Percentiles rank a stretch among this genome's conserved stretches.
Evolutionary conservation across 2,888 invertebrate species (phyloP).

Genomic region (Nomada ruficornis): DNA sequence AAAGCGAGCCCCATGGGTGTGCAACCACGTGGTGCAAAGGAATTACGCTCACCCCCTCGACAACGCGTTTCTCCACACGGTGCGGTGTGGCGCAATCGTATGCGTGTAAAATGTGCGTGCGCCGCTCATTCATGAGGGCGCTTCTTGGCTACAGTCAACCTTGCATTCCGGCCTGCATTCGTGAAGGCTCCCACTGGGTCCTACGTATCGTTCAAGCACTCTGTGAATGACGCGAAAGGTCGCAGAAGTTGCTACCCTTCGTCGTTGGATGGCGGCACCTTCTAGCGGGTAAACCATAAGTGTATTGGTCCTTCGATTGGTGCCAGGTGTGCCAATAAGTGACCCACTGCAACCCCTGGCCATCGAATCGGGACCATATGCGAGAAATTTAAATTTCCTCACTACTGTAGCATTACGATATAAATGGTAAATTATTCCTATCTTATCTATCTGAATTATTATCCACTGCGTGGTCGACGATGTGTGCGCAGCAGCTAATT

Average conservation of each 20-base stretch:
- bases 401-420: too few species aligned
- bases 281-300: background rate
- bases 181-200: background rate
- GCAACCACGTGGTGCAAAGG: slow-evolving; percentile 80
- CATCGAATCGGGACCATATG: too few species aligned
- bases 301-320: too few species aligned
- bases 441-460: too few species aligned
- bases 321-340: too few species aligned
- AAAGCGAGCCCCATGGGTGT: slow-evolving; percentile 72
- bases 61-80: slow-evolving; percentile 42
- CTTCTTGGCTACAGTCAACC: slow-evolving; percentile 21
- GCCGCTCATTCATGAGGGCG: slow-evolving; percentile 72
- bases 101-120: slow-evolving; percentile 44
- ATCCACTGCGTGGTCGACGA: too few species aligned
- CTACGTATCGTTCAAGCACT: slow-evolving; percentile 17
- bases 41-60: slow-evolving; percentile 74
- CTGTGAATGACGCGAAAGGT: background rate
- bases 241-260: slow-evolving; percentile 6
- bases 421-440: too few species aligned
- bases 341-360: too few species aligned
- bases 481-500: too few species aligned
- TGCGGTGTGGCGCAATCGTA: slow-evolving; percentile 56
- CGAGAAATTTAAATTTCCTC: too few species aligned
- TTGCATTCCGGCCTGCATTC: background rate
- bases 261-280: slow-evolving; percentile 74